phyloP scores from a whole-genome alignment of 2,888 invertebrate genomes.

The Calephelis perditalis region DNA sequence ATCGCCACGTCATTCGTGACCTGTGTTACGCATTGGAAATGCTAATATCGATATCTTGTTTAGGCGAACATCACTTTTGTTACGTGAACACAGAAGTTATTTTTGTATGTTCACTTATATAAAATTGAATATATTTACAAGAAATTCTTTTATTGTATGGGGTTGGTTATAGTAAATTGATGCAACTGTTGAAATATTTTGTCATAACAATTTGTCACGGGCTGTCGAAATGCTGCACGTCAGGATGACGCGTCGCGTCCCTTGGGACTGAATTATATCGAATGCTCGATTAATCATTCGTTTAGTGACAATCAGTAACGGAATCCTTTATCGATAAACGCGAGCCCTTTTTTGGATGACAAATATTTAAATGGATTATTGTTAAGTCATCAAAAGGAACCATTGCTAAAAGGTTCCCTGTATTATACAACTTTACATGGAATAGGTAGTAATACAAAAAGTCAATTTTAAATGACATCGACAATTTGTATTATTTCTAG shows the following conservation, averaged over 20 bases:
- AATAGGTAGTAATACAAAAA: neutral
- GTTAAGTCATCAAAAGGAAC: slow-evolving; percentile 24
- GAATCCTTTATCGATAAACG: slow-evolving; percentile 49
- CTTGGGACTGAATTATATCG: slow-evolving; percentile 65
- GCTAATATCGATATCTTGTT: slow-evolving; percentile 23
- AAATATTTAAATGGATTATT: slow-evolving; percentile 51
- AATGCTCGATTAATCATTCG: slow-evolving; percentile 65
- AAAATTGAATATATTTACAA: slow-evolving; percentile 30
- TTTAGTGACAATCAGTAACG: slow-evolving; percentile 55
- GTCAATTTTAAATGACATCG: no score
- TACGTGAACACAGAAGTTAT: slow-evolving; percentile 17
- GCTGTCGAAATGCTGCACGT: slow-evolving; percentile 62
- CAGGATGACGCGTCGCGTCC: slow-evolving; percentile 55
- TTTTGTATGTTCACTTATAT: slow-evolving; percentile 1
- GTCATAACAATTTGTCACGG: slow-evolving; percentile 77
- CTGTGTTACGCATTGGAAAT: slow-evolving; percentile 38
- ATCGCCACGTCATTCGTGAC: slow-evolving; percentile 55
- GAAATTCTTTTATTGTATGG: slow-evolving; percentile 43
- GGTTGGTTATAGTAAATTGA: slow-evolving; percentile 48
- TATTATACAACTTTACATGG: neutral
- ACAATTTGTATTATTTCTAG: no score
- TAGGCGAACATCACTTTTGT: neutral
- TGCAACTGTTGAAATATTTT: slow-evolving; percentile 77
- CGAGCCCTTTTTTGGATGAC: slow-evolving; percentile 58
- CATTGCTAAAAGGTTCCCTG: slow-evolving; percentile 15